phyloP scores from a whole-genome alignment of 2,888 invertebrate species.

The Lepidocyrtinus sp. region DNA sequence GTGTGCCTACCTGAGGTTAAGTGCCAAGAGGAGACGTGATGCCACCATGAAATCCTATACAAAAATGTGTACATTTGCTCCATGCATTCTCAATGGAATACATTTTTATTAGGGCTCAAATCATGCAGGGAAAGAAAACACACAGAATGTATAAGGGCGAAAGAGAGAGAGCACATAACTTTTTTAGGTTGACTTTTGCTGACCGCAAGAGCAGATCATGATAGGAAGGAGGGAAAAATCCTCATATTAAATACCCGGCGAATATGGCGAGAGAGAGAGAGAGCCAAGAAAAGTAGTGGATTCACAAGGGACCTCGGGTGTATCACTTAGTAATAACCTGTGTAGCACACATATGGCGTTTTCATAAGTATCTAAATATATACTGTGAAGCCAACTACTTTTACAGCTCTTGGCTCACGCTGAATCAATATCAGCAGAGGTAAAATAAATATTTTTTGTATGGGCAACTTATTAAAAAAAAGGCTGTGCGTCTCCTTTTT shows the following conservation, averaged over 20 bases:
- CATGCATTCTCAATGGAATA: conserved; percentile 57
- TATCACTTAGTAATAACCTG: conserved; percentile 17
- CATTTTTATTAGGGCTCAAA: conserved; percentile 61
- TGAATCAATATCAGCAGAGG: conserved; percentile 60
- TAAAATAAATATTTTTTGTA: conserved; percentile 51
- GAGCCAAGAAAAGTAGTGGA: conserved; percentile 37
- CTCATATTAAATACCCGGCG: conserved; percentile 38
- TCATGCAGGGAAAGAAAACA: conserved; percentile 55
- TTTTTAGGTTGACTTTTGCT: conserved; percentile 50
- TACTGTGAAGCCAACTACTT: background rate
- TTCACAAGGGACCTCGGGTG: conserved; percentile 41
- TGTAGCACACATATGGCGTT: conserved; percentile 10
- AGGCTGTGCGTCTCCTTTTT: conserved; percentile 7
- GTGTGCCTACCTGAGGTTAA: conserved; percentile 62
- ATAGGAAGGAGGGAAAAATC: conserved; percentile 44
- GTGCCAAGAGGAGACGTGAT: conserved; percentile 62
- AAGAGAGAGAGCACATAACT: too few relatives aligned
- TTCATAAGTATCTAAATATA: background rate
- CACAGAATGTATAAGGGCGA: too few relatives aligned
- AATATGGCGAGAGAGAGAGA: conserved; percentile 14
- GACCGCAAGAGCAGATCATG: conserved; percentile 60
- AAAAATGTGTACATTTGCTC: conserved; percentile 52
- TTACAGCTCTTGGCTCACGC: conserved; percentile 20
- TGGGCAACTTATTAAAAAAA: background rate
- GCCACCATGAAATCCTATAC: conserved; percentile 61